phyloP scores from a whole-genome alignment of 2,888 invertebrate species.

The Nymphalis c-album region DNA sequence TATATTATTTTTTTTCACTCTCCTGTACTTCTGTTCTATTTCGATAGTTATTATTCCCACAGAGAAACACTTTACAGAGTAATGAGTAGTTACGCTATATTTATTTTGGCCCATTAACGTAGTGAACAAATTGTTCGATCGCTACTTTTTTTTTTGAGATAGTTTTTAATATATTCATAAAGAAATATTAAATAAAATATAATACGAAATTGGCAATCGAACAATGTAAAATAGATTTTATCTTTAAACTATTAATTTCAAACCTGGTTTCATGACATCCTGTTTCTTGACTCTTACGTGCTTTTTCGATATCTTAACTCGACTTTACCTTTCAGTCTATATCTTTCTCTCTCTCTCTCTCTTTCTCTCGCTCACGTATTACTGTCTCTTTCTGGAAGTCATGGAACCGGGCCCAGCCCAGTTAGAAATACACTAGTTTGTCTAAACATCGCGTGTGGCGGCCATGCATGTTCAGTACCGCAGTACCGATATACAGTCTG shows the following conservation, averaged over 20 bases:
- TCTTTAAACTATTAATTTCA: constrained; percentile 56
- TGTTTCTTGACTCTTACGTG: constrained; percentile 16
- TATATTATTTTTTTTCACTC: constrained; percentile 53
- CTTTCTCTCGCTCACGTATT: neutral
- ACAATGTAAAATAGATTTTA: constrained; percentile 61
- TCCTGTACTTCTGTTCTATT: constrained; percentile 73
- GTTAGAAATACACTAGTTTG: constrained; percentile 54
- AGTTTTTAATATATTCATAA: neutral
- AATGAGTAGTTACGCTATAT: constrained; percentile 70
- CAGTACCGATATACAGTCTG: constrained; percentile 65
- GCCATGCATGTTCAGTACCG: constrained; percentile 63
- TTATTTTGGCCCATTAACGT: constrained; percentile 75
- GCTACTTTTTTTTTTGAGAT: constrained; percentile 55
- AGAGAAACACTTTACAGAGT: constrained; percentile 81
- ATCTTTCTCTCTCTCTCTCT: constrained; percentile 25
- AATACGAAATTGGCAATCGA: constrained; percentile 65
- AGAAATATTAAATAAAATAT: constrained; percentile 14
- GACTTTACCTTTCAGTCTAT: constrained; percentile 37
- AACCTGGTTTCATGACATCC: constrained; percentile 73
- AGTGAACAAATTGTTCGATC: constrained; percentile 66
- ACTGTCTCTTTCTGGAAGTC: constrained; percentile 52
- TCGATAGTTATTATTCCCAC: constrained; percentile 68
- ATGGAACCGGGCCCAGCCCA: constrained; percentile 60
- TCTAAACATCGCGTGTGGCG: constrained; percentile 52
- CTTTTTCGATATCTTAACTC: constrained; percentile 28